Evolutionary conservation across 2,888 invertebrate species (phyloP), one percentile per base, ranked within the genome.

Genomic region (Caenorhabditis imperialis): DNA sequence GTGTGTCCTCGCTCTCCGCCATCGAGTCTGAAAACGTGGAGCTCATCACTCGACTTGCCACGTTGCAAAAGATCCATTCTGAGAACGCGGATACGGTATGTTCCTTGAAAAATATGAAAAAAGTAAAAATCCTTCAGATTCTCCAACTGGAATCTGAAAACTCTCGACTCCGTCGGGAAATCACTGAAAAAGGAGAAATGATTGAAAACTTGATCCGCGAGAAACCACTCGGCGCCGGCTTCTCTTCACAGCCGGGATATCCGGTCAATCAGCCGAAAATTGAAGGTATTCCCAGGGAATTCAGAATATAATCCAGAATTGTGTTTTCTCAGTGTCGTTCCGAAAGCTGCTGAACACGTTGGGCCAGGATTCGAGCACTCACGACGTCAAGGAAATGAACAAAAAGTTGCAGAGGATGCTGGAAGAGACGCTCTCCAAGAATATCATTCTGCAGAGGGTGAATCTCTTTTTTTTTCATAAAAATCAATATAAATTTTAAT

Each of bases 31-130:
- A 90, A 74, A 89, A 90, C 67, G 86, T 84, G 20, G 89, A 90
- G 33, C 81, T 90, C 35, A 79, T 90, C 35, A 84, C 82, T 33
- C 86, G 90, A 61, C 62, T 90, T 12, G 87, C 89, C 1, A 81
- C 83, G 6, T 70, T 90, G 6, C 90, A 91, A 80, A 89, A 90
- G 75, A 88, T 89, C 57, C 90, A 90, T 48, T 90, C 90, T 88
- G 88, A 88, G 25, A 79, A 90, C 25, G 90, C 90, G 62, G 90
- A 91, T 78, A 89, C 89, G 87, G 89, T 90, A 48, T 54, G 57
- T 20, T 42, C 35, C 16, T 33, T 40, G 40, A 40, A 40, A 40
- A 6, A 40, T 40, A n/a, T 14, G 40, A 40, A 40, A 10, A n/a
- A 40, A 10, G n/a, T 8, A 8, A 42, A 42, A 7, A 10, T 42